A percentile compares a stretch with the other conserved stretches of the same genome.
phyloP scores from a whole-genome alignment of 2,113 vertebrate species.

The Python bivittatus region DNA sequence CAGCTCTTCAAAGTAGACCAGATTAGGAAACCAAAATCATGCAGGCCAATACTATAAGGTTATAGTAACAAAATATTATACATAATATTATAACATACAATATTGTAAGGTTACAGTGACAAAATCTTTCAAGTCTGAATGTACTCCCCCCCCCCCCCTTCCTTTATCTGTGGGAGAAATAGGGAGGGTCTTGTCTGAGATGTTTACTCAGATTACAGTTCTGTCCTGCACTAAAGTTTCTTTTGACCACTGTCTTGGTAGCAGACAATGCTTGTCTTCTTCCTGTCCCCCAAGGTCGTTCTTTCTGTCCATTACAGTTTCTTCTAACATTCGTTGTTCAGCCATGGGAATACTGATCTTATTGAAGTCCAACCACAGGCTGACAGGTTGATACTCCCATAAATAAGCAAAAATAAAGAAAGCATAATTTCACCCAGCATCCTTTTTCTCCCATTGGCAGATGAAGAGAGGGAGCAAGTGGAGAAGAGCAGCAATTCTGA shows the following conservation, averaged over 20 bases:
- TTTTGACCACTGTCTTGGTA: neutral
- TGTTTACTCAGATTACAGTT: neutral
- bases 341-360: neutral
- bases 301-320: neutral
- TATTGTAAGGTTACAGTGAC: neutral
- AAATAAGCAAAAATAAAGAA: neutral
- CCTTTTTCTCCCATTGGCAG: neutral
- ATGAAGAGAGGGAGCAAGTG: neutral
- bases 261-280: neutral
- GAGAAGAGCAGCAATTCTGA: neutral
- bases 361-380: neutral
- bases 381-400: neutral
- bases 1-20: neutral
- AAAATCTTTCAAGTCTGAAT: neutral
- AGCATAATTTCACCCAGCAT: neutral
- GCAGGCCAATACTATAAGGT: neutral
- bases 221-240: neutral
- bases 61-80: neutral
- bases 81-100: no score
- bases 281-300: neutral
- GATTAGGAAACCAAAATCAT: neutral
- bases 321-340: neutral
- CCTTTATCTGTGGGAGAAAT: neutral
- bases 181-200: neutral
- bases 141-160: neutral